These are phyloP conservation scores for Numenius arquata DNA, from an alignment of 2,113 vertebrate species.

Conservation along the genomic window DNA sequence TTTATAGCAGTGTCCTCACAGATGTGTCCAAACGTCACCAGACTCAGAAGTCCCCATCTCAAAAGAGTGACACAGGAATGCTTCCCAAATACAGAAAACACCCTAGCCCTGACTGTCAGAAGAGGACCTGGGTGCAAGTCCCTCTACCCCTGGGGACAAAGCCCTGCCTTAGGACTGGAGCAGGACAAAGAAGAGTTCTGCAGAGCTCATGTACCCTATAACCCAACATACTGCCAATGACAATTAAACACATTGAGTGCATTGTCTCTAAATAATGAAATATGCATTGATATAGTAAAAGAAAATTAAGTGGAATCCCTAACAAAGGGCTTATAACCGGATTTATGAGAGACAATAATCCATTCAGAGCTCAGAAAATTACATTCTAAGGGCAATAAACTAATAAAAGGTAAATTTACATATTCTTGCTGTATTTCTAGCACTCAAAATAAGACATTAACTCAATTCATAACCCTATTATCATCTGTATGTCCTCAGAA, in stretches of 20 bases:
- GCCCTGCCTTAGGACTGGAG: neutral
- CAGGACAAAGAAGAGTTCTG: neutral
- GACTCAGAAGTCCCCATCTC: neutral
- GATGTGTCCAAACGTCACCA: rapidly evolving
- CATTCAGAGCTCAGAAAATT: neutral
- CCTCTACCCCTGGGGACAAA: neutral
- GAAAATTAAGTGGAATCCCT: neutral
- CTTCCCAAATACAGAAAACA: neutral
- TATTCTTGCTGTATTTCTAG: neutral
- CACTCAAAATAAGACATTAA: neutral
- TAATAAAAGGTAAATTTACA: neutral
- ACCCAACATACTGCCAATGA: neutral
- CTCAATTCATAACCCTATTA: neutral
- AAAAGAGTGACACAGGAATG: neutral
- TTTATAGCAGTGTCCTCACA: neutral
- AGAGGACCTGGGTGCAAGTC: neutral
- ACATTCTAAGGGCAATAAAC: neutral
- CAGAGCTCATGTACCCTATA: neutral
- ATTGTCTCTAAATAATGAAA: neutral
- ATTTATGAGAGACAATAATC: neutral
- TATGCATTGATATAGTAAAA: neutral
- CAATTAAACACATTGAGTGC: neutral
- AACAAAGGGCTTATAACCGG: neutral
- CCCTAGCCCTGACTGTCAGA: neutral
- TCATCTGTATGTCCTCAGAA: neutral